Evolutionary conservation across 1,140 invertebrate species (phyloP).

Genomic region (Neodiprion virginianus): DNA sequence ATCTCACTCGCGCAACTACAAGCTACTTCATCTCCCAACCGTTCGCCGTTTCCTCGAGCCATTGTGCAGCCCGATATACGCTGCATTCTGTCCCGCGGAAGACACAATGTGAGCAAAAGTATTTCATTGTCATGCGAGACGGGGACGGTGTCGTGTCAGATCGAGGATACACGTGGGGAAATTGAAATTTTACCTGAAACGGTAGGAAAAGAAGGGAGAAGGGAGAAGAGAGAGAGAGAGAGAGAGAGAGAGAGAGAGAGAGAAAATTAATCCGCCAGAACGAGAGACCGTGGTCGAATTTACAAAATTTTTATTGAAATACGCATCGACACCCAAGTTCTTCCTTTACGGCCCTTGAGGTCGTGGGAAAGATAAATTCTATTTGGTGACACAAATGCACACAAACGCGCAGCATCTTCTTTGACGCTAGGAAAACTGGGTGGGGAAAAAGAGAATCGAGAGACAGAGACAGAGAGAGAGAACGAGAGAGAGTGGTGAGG

Average conservation of each 20-base stretch:
- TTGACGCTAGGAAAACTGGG: not conserved
- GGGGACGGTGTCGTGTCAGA: not conserved
- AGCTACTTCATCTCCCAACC: not conserved
- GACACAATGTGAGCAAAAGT: conserved; percentile 2
- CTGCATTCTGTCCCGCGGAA: not conserved
- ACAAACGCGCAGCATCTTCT: not conserved
- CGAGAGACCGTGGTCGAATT: no score
- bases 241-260: no score
- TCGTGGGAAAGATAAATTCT: conserved; percentile 1
- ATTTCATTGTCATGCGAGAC: not conserved
- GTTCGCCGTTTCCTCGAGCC: not conserved
- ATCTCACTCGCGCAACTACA: no score
- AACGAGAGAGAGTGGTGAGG: not conserved
- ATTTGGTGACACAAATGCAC: not conserved
- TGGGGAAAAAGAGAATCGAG: not conserved
- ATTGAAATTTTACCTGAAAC: no score
- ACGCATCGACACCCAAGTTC: no score
- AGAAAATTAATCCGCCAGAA: not conserved
- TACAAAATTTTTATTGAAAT: no score
- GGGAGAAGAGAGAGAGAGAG: no score
- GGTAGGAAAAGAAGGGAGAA: no score
- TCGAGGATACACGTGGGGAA: not conserved
- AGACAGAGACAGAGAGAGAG: no score
- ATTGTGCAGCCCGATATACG: not conserved
- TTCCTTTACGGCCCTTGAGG: not conserved